phyloP scores from a whole-genome alignment of 92 coral and sea anemone species.

The Muricea muricata region DNA sequence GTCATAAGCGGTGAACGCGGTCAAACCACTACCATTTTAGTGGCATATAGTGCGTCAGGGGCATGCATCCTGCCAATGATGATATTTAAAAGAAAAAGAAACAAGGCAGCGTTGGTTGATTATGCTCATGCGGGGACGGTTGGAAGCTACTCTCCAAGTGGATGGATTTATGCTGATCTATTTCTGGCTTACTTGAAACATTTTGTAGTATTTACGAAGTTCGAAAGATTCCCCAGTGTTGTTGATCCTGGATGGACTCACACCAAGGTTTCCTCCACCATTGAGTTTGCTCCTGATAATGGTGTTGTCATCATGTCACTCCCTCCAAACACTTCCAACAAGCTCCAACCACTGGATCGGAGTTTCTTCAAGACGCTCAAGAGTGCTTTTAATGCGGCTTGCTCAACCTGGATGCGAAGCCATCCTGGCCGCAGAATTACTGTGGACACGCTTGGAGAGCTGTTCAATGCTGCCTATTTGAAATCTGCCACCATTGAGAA shows the following conservation, averaged over 20 bases:
- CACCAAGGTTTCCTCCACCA: constrained; percentile 23
- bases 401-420: constrained; percentile 33
- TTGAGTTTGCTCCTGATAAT: constrained; percentile 27
- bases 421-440: constrained; percentile 37
- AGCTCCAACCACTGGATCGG: constrained; percentile 26
- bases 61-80: constrained; percentile 1
- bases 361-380: constrained; percentile 28
- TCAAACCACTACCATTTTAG: constrained; percentile 18
- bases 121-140: constrained; percentile 38
- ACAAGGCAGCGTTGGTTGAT: constrained; percentile 2
- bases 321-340: constrained; percentile 14
- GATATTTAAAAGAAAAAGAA: constrained; percentile 34
- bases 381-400: constrained; percentile 29
- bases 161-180: constrained; percentile 34
- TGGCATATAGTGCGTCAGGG: constrained; percentile 26
- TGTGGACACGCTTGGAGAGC: constrained; percentile 20
- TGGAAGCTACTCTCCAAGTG: constrained; percentile 8
- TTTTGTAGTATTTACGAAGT: constrained; percentile 19
- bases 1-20: constrained; percentile 27
- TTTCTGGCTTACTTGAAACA: constrained; percentile 28
- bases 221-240: constrained; percentile 16
- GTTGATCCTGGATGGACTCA: constrained; percentile 26
- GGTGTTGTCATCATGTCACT: constrained; percentile 27
- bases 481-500: constrained; percentile 42
- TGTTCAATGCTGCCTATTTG: constrained; percentile 25